Conservation (phyloP, 2,113 vertebrate genomes). For the Phoenicopterus ruber region DNA sequence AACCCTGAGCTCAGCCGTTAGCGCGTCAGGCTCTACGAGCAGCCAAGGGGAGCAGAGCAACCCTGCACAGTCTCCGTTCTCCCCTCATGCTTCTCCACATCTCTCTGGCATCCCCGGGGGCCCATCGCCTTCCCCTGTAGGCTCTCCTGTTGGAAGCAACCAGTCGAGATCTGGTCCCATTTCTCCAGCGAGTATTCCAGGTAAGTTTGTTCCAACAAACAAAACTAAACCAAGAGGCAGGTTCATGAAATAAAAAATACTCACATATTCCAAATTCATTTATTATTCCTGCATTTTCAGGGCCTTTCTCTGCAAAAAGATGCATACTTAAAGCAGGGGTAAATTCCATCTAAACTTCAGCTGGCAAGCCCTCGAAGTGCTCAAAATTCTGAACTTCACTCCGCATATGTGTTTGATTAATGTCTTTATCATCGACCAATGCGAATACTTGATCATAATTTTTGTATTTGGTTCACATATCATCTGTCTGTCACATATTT, state of each 20-base stretch:
- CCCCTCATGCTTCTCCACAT: conserved; percentile 92
- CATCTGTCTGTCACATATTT: neutral
- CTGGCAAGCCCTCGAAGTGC: neutral
- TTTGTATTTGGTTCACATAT: neutral
- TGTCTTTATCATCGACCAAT: neutral
- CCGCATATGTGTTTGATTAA: neutral
- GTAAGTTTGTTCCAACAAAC: conserved; percentile 66
- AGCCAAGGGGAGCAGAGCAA: conserved; percentile 92
- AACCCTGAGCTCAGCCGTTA: conserved; percentile 85
- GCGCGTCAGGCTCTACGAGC: conserved; percentile 83
- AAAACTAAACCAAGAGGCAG: neutral
- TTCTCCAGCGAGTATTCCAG: conserved; percentile 88
- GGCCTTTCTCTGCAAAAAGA: neutral
- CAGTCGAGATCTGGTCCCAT: conserved; percentile 94
- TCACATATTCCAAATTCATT: neutral
- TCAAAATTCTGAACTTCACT: neutral
- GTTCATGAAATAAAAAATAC: neutral
- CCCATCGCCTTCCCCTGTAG: conserved; percentile 91
- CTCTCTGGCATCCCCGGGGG: conserved; percentile 88
- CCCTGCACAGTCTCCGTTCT: conserved; percentile 93
- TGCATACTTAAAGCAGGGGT: neutral
- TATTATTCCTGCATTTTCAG: neutral
- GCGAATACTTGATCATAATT: neutral
- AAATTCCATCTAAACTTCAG: neutral
- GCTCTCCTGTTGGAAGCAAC: conserved; percentile 90